phyloP scores from a whole-genome alignment of 2,113 vertebrate genomes.

The Triplophysa dalaica region DNA sequence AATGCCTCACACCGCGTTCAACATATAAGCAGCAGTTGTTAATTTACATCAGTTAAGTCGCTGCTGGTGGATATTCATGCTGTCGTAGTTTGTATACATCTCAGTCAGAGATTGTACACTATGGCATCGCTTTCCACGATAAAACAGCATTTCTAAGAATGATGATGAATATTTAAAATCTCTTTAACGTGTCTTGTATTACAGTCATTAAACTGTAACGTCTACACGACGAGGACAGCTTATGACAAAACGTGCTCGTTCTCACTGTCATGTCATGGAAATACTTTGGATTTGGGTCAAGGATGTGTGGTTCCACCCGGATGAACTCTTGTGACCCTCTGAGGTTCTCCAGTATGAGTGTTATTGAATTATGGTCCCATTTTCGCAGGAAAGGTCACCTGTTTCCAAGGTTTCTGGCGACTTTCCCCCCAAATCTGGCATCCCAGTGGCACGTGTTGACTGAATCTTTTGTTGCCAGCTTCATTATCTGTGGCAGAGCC shows the following conservation, averaged over 20 bases:
- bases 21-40: too few relatives aligned
- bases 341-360: background rate
- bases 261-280: background rate
- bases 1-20: background rate
- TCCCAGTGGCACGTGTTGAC: background rate
- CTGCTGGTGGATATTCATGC: background rate
- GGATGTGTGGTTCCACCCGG: background rate
- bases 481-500: background rate
- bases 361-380: too few relatives aligned
- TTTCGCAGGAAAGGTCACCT: background rate
- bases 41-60: background rate
- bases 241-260: slow-evolving; percentile 6
- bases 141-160: background rate
- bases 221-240: slow-evolving; percentile 1
- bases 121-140: background rate
- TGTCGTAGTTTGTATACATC: too few relatives aligned
- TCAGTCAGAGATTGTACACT: background rate
- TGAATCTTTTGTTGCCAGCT: slow-evolving; percentile 1
- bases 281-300: background rate
- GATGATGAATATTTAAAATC: slow-evolving; percentile 25
- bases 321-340: background rate
- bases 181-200: slow-evolving; percentile 10
- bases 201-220: background rate
- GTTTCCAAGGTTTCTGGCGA: background rate
- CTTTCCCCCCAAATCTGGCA: background rate